phyloP scores from a whole-genome alignment of 1,140 invertebrate species.

The Drosophila pectinifera region DNA sequence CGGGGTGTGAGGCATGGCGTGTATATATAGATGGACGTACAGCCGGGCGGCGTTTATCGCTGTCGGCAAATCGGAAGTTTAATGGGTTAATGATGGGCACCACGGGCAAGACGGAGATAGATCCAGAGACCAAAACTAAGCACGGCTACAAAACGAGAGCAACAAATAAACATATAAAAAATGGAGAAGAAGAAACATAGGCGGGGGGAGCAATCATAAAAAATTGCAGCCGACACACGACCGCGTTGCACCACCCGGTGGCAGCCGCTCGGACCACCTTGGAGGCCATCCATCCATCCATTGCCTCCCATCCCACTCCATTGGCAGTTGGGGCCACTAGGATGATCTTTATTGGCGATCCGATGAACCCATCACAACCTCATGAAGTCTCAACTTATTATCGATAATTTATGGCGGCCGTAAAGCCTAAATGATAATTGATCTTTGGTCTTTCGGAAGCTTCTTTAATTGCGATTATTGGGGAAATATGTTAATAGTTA shows the following conservation, averaged over 20 bases:
- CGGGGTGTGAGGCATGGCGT: neutral
- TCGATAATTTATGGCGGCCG: slow-evolving; percentile 18
- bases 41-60: slow-evolving; percentile 71
- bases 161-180: slow-evolving; percentile 82
- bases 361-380: slow-evolving; percentile 4
- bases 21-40: slow-evolving; percentile 20
- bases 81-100: slow-evolving; percentile 80
- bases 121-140: slow-evolving; percentile 31
- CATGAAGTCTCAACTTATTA: slow-evolving; percentile 14
- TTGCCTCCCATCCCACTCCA: too few relatives aligned
- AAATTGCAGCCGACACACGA: slow-evolving; percentile 75
- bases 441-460: neutral
- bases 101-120: slow-evolving; percentile 26
- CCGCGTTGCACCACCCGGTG: slow-evolving; percentile 75
- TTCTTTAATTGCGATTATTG: slow-evolving; percentile 1
- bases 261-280: slow-evolving; percentile 72
- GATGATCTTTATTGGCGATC: slow-evolving; percentile 17
- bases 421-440: slow-evolving; percentile 5
- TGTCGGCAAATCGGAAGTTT: slow-evolving; percentile 84
- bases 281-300: slow-evolving; percentile 35
- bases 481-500: slow-evolving; percentile 9
- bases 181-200: slow-evolving; percentile 51
- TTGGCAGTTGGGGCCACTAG: slow-evolving; percentile 3
- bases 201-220: slow-evolving; percentile 65
- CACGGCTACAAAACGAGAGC: slow-evolving; percentile 26